phyloP scores from a whole-genome alignment of 2,888 invertebrate genomes.

The Agonopterix heracliana region DNA sequence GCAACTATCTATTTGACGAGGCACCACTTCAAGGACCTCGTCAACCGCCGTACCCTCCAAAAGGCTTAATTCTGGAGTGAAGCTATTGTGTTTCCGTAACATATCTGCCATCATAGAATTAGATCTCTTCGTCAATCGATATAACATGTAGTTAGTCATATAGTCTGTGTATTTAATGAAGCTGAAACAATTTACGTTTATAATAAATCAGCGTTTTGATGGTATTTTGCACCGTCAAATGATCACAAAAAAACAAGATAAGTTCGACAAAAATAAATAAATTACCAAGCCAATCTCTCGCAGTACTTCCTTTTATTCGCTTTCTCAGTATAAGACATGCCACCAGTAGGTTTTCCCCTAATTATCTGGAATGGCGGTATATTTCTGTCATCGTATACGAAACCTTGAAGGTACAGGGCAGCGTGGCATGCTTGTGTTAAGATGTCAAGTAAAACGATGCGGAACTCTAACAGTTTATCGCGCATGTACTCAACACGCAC shows the following conservation, averaged over 20 bases:
- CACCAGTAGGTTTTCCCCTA: constrained; percentile 77
- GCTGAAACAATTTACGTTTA: constrained; percentile 48
- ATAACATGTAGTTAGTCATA: constrained; percentile 81
- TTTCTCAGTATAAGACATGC: constrained; percentile 92
- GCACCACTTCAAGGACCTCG: constrained; percentile 65
- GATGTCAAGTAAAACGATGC: constrained; percentile 59
- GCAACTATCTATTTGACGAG: constrained; percentile 59
- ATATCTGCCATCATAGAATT: constrained; percentile 74
- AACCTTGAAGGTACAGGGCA: constrained; percentile 84
- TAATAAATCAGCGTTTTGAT: not conserved
- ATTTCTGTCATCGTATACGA: constrained; percentile 84
- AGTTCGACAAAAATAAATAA: not conserved
- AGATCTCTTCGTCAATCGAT: constrained; percentile 79
- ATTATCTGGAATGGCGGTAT: constrained; percentile 65
- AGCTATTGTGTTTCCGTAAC: constrained; percentile 70
- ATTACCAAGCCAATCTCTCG: constrained; percentile 85
- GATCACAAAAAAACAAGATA: not conserved
- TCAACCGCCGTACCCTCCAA: constrained; percentile 58
- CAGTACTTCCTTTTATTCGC: constrained; percentile 89
- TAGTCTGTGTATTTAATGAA: constrained; percentile 84
- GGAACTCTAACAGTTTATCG: constrained; percentile 46
- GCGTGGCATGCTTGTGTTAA: constrained; percentile 81
- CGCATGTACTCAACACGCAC: constrained; percentile 53
- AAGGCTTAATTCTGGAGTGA: constrained; percentile 65
- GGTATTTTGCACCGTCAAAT: not conserved